phyloP scores from a whole-genome alignment of 1,140 invertebrate genomes.

The Ostrea edulis region DNA sequence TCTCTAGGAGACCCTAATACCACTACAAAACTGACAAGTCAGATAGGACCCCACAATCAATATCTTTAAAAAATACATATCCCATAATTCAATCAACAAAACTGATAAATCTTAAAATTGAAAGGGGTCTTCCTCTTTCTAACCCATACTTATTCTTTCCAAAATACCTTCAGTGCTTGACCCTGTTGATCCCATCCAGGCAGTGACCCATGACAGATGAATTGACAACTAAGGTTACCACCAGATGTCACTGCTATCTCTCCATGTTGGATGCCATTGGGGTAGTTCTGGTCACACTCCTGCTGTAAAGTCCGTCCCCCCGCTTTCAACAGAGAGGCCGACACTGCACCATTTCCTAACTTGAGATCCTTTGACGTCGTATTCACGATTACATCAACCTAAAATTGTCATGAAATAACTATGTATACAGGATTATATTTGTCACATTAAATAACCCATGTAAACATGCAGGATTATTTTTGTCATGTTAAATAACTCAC shows the following conservation, averaged over 20 bases:
- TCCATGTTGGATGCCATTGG: slow-evolving; percentile 61
- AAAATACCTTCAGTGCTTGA: slow-evolving; percentile 43
- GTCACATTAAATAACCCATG: too few relatives aligned
- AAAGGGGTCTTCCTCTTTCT: too few relatives aligned
- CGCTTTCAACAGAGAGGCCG: slow-evolving; percentile 52
- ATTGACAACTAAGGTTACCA: slow-evolving; percentile 60
- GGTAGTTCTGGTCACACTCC: slow-evolving; percentile 62
- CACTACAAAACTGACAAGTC: too few relatives aligned
- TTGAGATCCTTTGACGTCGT: slow-evolving; percentile 58
- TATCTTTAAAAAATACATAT: too few relatives aligned
- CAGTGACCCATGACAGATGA: slow-evolving; percentile 61
- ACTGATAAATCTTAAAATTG: too few relatives aligned
- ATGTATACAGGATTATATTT: too few relatives aligned
- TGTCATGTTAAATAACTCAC: too few relatives aligned
- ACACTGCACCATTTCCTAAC: slow-evolving; percentile 59
- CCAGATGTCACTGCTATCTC: slow-evolving; percentile 63
- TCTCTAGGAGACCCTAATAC: too few relatives aligned
- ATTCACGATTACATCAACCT: slow-evolving; percentile 64
- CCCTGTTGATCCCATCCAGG: slow-evolving; percentile 48
- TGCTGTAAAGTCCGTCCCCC: slow-evolving; percentile 60
- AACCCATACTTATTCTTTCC: too few relatives aligned
- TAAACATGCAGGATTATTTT: too few relatives aligned
- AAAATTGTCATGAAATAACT: neutral
- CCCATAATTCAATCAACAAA: too few relatives aligned
- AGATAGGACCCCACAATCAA: too few relatives aligned